Conservation (phyloP, 2,797 vertebrate species). For the Sparus aurata region DNA sequence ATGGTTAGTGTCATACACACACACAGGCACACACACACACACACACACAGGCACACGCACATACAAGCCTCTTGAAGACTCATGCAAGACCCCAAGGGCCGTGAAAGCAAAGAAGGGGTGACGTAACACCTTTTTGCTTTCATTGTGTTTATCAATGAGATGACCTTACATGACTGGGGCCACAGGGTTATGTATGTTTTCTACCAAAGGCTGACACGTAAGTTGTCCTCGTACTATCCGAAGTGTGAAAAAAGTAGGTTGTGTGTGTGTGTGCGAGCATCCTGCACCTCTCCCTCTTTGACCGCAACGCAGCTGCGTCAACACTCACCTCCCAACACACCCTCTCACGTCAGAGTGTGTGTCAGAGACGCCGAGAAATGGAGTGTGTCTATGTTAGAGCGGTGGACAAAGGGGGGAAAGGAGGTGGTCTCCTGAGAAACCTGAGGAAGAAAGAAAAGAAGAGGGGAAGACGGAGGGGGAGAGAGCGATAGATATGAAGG, state of each 20-base stretch:
- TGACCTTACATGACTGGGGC: slow-evolving; percentile 76
- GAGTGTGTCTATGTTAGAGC: slow-evolving; percentile 66
- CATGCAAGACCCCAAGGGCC: slow-evolving; percentile 69
- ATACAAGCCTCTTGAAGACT: slow-evolving; percentile 59
- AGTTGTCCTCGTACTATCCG: slow-evolving; percentile 41
- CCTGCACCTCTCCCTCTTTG: slow-evolving; percentile 69
- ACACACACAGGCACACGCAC: slow-evolving; percentile 25
- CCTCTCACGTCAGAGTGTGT: slow-evolving; percentile 63
- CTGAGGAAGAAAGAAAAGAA: slow-evolving; percentile 50
- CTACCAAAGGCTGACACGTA: slow-evolving; percentile 66
- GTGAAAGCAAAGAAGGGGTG: slow-evolving; percentile 74
- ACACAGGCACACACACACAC: slow-evolving; percentile 53
- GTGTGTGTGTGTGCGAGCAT: slow-evolving; percentile 45
- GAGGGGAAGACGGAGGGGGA: slow-evolving; percentile 24
- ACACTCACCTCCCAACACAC: slow-evolving; percentile 68
- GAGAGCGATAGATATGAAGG: slow-evolving; percentile 62
- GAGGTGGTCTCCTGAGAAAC: slow-evolving; percentile 65
- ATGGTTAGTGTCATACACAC: slow-evolving; percentile 79
- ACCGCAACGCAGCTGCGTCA: slow-evolving; percentile 78
- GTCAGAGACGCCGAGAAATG: slow-evolving; percentile 64
- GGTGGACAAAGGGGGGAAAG: slow-evolving; percentile 62
- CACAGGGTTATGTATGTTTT: slow-evolving; percentile 72
- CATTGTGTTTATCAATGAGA: slow-evolving; percentile 75
- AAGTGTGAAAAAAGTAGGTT: slow-evolving; percentile 45
- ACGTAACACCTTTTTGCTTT: slow-evolving; percentile 71